phyloP scores from a whole-genome alignment of 2,797 vertebrate genomes.

The Sciurus vulgaris region DNA sequence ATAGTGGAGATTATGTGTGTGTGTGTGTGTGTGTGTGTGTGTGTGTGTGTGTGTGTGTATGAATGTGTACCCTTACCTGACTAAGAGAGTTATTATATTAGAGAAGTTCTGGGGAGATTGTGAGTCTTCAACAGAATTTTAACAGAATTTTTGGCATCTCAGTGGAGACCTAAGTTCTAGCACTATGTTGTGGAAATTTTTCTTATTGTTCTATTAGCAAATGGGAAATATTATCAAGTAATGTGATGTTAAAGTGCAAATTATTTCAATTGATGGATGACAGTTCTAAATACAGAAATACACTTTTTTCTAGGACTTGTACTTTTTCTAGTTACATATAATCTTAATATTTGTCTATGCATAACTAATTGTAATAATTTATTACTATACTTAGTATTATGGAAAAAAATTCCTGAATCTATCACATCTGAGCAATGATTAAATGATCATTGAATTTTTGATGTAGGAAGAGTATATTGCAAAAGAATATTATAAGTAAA shows the following conservation, averaged over 20 bases:
- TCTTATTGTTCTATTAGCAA: constrained; percentile 26
- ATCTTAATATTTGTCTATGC: not conserved
- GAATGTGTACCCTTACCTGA: not conserved
- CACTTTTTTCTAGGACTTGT: not conserved
- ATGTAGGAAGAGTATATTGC: not conserved
- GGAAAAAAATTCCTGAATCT: not conserved
- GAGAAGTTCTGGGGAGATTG: not conserved
- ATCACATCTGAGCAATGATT: constrained; percentile 24
- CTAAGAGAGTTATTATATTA: not conserved
- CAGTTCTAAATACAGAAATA: not conserved
- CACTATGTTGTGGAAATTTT: not conserved
- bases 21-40: not conserved
- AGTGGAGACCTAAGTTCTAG: not conserved
- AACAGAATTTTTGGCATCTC: not conserved
- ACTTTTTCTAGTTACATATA: constrained; percentile 43
- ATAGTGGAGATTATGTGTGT: not conserved
- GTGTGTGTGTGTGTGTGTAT: not conserved
- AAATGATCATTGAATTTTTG: not conserved
- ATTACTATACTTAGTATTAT: not conserved
- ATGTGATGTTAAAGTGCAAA: not conserved
- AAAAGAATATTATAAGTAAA: not conserved
- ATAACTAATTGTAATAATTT: constrained; percentile 25
- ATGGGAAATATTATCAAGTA: not conserved
- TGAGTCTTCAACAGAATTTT: constrained; percentile 23
- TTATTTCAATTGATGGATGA: not conserved